Percentiles rank a stretch among this genome's conserved stretches.
Conservation (phyloP, 1,140 invertebrate species). For the Lanistes nyassanus region DNA sequence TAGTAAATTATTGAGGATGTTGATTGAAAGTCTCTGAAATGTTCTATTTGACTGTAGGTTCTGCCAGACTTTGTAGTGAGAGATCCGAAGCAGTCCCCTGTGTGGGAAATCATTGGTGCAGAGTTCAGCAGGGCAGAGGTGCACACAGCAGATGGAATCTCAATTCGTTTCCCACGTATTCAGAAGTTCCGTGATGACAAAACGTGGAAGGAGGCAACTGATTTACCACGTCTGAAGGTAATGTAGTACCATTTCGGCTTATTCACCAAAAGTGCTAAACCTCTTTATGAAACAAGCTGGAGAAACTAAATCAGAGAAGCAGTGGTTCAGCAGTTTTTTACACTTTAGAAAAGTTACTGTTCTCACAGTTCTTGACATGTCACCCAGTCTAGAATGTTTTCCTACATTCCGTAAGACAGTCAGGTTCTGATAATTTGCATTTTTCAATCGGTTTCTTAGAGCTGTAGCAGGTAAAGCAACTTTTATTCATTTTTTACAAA, state of each 20-base stretch:
- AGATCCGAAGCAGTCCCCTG: slow-evolving; percentile 85
- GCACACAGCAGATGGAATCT: slow-evolving; percentile 91
- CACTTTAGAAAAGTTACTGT: no score
- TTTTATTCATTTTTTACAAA: no score
- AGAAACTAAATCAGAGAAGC: no score
- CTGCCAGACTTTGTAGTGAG: slow-evolving; percentile 88
- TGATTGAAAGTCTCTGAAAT: not conserved
- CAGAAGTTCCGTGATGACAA: slow-evolving; percentile 87
- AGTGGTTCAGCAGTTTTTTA: no score
- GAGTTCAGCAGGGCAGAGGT: slow-evolving; percentile 88
- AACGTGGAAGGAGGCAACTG: slow-evolving; percentile 84
- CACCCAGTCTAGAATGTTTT: no score
- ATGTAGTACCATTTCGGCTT: not conserved
- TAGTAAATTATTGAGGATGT: no score
- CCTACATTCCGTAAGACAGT: not conserved
- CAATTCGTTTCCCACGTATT: slow-evolving; percentile 90
- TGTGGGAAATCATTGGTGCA: slow-evolving; percentile 94
- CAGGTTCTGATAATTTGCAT: not conserved
- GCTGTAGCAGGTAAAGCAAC: no score
- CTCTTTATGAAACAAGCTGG: no score
- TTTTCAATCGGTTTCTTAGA: not conserved
- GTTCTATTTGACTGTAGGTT: slow-evolving; percentile 72
- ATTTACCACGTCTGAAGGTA: slow-evolving; percentile 76
- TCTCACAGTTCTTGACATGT: no score
- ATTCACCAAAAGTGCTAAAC: not conserved